Conservation (phyloP, 1,140 invertebrate genomes). For the Sitobion miscanthi region DNA sequence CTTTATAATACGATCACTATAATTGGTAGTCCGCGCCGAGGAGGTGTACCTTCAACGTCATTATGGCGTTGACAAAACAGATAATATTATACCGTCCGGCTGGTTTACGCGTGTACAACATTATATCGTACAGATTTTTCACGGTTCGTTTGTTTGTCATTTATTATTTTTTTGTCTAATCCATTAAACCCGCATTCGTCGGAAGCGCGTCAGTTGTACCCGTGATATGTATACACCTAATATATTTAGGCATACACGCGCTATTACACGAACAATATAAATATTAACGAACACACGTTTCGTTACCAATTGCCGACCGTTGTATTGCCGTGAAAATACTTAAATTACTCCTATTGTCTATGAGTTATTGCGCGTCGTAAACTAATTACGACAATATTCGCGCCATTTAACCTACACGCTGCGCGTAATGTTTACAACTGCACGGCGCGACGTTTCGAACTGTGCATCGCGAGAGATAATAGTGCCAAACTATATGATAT, state of each 20-base stretch:
- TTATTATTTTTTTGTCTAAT: neutral
- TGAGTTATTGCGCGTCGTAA: neutral
- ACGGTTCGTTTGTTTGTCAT: neutral
- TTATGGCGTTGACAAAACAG: neutral
- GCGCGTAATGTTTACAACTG: neutral
- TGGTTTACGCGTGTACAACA: neutral
- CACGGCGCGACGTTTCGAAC: neutral
- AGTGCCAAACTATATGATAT: neutral
- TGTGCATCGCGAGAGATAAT: neutral
- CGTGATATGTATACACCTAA: too few relatives aligned
- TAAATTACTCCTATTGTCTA: conserved; percentile 21
- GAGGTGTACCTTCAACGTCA: neutral
- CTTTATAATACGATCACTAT: neutral
- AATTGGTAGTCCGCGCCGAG: neutral
- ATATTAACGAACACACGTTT: neutral
- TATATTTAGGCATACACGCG: neutral
- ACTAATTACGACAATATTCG: conserved; percentile 17
- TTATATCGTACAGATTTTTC: neutral
- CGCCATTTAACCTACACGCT: neutral
- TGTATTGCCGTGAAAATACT: conserved; percentile 8
- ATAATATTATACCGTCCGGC: neutral
- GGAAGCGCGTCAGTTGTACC: neutral
- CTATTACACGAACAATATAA: neutral
- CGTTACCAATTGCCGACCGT: neutral
- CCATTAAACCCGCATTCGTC: neutral